Evolutionary conservation across 1,140 invertebrate genomes (phyloP).

Genomic region (Mizuhopecten yessoensis): DNA sequence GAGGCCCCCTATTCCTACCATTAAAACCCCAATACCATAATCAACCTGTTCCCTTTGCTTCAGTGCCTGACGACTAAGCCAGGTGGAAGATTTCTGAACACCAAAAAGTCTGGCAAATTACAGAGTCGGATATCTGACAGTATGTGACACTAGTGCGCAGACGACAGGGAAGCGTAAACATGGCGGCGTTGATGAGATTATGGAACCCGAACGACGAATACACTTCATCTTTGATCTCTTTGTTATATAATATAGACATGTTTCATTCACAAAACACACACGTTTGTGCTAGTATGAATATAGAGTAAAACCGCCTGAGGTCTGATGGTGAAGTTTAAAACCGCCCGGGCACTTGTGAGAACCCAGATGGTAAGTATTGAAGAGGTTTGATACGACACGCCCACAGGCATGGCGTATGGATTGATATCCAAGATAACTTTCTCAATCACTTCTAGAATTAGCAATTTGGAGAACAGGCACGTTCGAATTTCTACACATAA

Average conservation of each 20-base stretch:
- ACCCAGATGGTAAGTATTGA: neutral
- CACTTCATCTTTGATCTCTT: neutral
- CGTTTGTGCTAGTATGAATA: neutral
- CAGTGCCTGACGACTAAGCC: neutral
- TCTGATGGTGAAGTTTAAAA: neutral
- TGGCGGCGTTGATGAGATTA: neutral
- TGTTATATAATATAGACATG: slow-evolving; percentile 22
- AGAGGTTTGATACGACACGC: neutral
- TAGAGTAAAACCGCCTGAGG: neutral
- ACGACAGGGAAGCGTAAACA: neutral
- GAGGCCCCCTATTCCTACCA: neutral
- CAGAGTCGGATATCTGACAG: neutral
- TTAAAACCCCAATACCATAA: slow-evolving; percentile 3
- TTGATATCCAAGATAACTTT: neutral
- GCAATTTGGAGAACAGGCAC: neutral
- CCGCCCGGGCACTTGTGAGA: neutral
- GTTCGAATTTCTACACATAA: neutral
- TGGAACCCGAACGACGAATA: neutral
- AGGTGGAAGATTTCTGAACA: neutral
- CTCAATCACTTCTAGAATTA: neutral
- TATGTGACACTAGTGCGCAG: neutral
- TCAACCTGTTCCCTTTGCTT: neutral
- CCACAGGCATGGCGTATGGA: neutral
- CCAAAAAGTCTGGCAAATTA: neutral
- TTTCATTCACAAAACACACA: slow-evolving; percentile 33